Base-by-base conservation (phyloP, 2,888 invertebrate species). In the Scelioninae gen. 1 region DNA sequence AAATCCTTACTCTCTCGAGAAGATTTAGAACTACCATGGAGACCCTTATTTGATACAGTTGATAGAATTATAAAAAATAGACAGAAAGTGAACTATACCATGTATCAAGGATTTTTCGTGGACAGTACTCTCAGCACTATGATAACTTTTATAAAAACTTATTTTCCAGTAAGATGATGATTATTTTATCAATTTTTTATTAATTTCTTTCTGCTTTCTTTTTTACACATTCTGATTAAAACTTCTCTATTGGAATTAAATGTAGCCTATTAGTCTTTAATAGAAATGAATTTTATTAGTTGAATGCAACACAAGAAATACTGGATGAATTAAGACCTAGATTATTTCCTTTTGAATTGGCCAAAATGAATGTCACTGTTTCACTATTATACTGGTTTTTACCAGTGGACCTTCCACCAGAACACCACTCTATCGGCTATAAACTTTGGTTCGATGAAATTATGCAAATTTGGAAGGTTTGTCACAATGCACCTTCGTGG, bases 1-100 rank as follows among this genome's bases (percentile, higher is more conserved):
- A 95, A 94, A 86, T 94, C 95, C 88, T 93, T 97, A 83, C 92
- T 98, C 84, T 94, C 95, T 3, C 95, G 96, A 40, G 95, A 96
- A 78, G 98, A 98, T 82, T 90, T 98, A 74, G 94, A 94, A 78
- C 93, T 98, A 81, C 95, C 96, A 65, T 98, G 98, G 98, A 94
- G 95, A 86, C 98, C 98, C 10, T 93, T 98, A 8, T 97, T 96
- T 90, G 94, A 88, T 4, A 69, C 90, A 16, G 94, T 94, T 72
- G 93, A 93, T 85, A 93, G 94, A 86, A 93, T 95, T 81, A 94
- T 94, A 86, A 94, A 94, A 84, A 94, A 93, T 82, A 94, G 92
- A n/a, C n/a, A n/a, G 86, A 91, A 94, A 72, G 93, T 94, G 8
- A 93, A 93, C 55, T 92, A 94, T 69, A 94, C 94, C 86, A 94